Evolutionary conservation across 2,888 invertebrate species (phyloP), one percentile per base, ranked within the genome.

Genomic region (Drosophila atroscutellata): DNA sequence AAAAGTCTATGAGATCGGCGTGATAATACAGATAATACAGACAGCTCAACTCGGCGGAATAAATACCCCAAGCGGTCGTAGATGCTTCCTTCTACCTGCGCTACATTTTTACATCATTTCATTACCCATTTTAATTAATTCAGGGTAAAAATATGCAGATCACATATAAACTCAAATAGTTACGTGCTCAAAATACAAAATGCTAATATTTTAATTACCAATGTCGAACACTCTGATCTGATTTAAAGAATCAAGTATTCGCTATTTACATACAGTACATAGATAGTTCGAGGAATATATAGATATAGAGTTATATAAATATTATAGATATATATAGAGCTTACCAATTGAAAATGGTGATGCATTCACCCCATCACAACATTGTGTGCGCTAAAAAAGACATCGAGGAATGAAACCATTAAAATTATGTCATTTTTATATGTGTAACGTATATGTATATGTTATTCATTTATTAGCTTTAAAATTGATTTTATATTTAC

Each of bases 291-390:
- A 42, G 13, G 20, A 42, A 20, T 42, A 4, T 15, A 24, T 3
- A 13, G 3, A 13, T 42, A 15, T 20, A 6, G 15, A 7, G 15
- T 15, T 37, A 15, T 45, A 15, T 15, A 15, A 8, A 24, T 45
- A 8, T 45, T 34, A 18, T 36, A 24, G 20, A 24, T 2, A 15
- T 9, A 7, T 34, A 7, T 15, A 36, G 18, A 47, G 64, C 80
- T 78, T 75, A 80, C 78, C 78, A 63, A 75, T 62, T 68, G 62
- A 75, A 57, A 32, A 59, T 57, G 60, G 51, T 68, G 56, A 72
- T 60, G 50, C 68, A 70, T 65, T 75, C 68, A 78, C 75, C 75
- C 67, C 80, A 72, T 72, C 45, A 59, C 78, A 64, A 55, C 57
- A 61, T 63, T 54, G 36, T 64, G 54, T 49, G 39, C 36, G 57